phyloP scores from a whole-genome alignment of 2,888 invertebrate genomes.

The Ophion ellenae region DNA sequence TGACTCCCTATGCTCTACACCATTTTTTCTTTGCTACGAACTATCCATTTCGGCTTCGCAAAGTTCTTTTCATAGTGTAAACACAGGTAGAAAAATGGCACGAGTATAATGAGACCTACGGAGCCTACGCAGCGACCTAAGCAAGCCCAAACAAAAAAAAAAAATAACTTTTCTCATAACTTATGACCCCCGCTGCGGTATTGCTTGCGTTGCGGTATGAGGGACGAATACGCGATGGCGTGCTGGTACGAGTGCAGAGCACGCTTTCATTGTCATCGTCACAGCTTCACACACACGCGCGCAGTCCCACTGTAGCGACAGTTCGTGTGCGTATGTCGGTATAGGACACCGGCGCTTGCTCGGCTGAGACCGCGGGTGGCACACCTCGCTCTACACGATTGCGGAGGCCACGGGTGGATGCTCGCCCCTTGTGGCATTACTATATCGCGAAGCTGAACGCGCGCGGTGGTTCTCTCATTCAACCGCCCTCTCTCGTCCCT shows the following conservation, averaged over 20 bases:
- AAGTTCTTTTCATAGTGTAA: not conserved
- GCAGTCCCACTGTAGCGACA: not conserved
- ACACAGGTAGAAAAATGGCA: not conserved
- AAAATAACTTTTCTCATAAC: constrained; percentile 17
- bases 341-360: constrained; percentile 26
- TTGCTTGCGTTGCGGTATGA: constrained; percentile 46
- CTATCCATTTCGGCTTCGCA: too few relatives aligned
- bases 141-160: constrained; percentile 3
- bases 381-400: constrained; percentile 52
- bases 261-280: constrained; percentile 46
- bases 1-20: too few relatives aligned
- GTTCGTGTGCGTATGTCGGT: not conserved
- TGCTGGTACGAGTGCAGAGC: constrained; percentile 41
- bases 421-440: constrained; percentile 28
- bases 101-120: constrained; percentile 11
- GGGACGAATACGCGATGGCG: constrained; percentile 41
- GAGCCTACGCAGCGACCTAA: not conserved
- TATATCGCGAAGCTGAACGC: constrained; percentile 48
- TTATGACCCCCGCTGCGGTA: constrained; percentile 32
- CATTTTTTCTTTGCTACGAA: too few relatives aligned
- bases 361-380: constrained; percentile 58
- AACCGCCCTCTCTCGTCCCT: constrained; percentile 60
- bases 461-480: constrained; percentile 58
- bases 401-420: constrained; percentile 44
- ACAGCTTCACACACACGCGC: not conserved